Conservation (phyloP, 2,888 invertebrate species). For the Chirona hameri region DNA sequence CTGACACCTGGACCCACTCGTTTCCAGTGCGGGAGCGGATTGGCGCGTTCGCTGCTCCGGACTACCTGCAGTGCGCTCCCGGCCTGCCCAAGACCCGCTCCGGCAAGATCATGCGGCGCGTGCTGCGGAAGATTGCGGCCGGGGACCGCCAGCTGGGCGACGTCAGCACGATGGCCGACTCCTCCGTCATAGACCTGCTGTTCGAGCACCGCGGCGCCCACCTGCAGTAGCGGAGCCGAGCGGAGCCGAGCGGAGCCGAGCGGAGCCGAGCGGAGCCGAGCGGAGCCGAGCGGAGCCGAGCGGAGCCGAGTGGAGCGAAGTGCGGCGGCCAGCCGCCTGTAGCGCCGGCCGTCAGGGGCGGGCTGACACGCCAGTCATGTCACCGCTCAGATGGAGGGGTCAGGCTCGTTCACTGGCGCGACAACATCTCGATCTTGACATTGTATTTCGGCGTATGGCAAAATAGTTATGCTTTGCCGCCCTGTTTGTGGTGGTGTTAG, state of each 20-base stretch:
- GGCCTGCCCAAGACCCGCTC: constrained; percentile 94
- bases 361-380: no score
- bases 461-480: no score
- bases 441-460: no score
- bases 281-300: background rate
- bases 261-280: background rate
- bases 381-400: no score
- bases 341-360: no score
- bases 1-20: no score
- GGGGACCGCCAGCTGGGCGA: constrained; percentile 89
- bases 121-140: constrained; percentile 86
- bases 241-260: background rate
- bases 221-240: background rate
- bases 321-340: no score
- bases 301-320: no score
- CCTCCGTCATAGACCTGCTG: constrained; percentile 74
- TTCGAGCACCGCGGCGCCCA: constrained; percentile 59
- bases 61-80: constrained; percentile 88
- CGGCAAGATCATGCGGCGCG: constrained; percentile 96
- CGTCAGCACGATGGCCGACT: constrained; percentile 88
- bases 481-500: no score
- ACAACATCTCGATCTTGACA: no score
- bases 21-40: constrained; percentile 78
- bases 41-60: constrained; percentile 94
- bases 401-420: no score